phyloP scores from a whole-genome alignment of 2,888 invertebrate species.

The Rhamphomyia laevipes region DNA sequence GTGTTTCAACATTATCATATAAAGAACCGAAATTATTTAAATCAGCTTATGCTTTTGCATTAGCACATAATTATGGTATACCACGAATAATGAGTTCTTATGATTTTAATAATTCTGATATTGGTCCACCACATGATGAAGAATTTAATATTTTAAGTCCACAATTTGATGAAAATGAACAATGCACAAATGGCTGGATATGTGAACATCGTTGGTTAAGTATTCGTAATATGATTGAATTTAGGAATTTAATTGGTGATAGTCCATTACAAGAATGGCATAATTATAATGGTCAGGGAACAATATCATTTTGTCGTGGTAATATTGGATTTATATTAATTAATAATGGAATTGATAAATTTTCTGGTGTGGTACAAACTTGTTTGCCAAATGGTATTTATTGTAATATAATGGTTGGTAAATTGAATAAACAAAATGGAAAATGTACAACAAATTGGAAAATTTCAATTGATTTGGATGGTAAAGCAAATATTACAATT shows the following conservation, averaged over 20 bases:
- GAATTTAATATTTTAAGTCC: conserved; percentile 40
- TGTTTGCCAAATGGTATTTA: conserved; percentile 50
- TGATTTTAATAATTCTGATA: conserved; percentile 40
- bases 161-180: conserved; percentile 45
- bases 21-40: conserved; percentile 32
- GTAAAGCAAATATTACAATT: conserved; percentile 3
- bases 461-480: conserved; percentile 4
- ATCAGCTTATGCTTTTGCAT: conserved; percentile 44
- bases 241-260: conserved; percentile 51
- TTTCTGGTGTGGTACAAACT: conserved; percentile 40
- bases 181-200: conserved; percentile 61
- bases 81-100: conserved; percentile 76
- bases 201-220: conserved; percentile 72
- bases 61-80: conserved; percentile 66
- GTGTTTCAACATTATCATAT: conserved; percentile 36
- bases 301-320: conserved; percentile 69
- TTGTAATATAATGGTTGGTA: conserved; percentile 55
- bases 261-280: conserved; percentile 53
- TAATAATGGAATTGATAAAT: conserved; percentile 25
- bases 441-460: conserved; percentile 42
- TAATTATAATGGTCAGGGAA: conserved; percentile 60
- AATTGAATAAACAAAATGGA: conserved; percentile 14
- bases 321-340: conserved; percentile 30
- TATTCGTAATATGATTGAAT: conserved; percentile 60
- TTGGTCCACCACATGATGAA: conserved; percentile 44